Evolutionary conservation across 1,140 invertebrate genomes (phyloP), one percentile per base, ranked within the genome.

Genomic region (Diachasmimorpha longicaudata): DNA sequence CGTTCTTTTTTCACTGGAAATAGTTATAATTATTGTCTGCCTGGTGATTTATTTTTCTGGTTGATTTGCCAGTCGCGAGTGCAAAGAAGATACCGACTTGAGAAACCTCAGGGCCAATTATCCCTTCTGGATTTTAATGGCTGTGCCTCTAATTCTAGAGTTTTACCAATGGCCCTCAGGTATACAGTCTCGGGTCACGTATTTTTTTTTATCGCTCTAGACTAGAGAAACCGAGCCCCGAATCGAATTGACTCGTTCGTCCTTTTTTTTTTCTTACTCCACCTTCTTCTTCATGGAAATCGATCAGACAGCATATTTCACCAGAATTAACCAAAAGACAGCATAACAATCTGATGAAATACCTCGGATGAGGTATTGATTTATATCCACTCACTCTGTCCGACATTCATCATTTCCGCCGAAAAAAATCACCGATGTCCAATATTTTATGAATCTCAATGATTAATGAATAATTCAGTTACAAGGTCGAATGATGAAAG

Each of bases 101-200:
- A 75, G 70, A 72, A 70, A 70, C 66, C 19, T 58, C 69, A 58
- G 39, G 31, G 81, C 79, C 84, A 83, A 83, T 85, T 85, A 85
- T 85, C 82, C 81, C 81, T 82, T 39, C 76, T 78, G 80, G 80
- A 81, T 82, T 85, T 85, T 85, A 85, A 85, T 85, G 83, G 80
- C 73, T 79, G 75, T 76, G 72, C 73, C 79, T 82, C 82, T 81
- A 85, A 85, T 85, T 84, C 82, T 84, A 85, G 82, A 84, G 78
- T 55, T 85, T 78, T 76, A 63, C 77, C 23, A 72, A 69, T 67
- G 74, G 77, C 39, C 73, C 42, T 76, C 75, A 75, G 74, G 77
- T 79, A 75, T 73, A 63, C 58, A 72, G 74, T 73, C 75, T 72
- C 78, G 77, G 70, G 78, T 83, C 80, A 78, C 82, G 78, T 82